Conservation (phyloP, 2,113 vertebrate genomes). For the Psilopsiagon aymara region DNA sequence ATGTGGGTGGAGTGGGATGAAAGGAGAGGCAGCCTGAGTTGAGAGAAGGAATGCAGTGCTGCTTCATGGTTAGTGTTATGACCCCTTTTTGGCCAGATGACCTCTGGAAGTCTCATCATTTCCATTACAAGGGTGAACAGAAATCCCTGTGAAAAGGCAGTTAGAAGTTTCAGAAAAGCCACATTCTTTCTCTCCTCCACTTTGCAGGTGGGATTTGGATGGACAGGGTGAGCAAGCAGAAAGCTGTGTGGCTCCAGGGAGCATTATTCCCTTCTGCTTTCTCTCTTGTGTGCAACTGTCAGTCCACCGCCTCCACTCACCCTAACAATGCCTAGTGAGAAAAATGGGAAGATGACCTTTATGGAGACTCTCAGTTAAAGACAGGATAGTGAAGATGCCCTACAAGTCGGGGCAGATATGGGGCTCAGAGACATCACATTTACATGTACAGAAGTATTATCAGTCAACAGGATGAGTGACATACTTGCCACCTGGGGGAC, state of each 20-base stretch:
- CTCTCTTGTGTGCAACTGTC: background rate
- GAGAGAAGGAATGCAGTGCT: background rate
- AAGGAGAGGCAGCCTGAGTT: background rate
- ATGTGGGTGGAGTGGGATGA: background rate
- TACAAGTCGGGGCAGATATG: background rate
- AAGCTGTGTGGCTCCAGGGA: background rate
- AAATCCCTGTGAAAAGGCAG: background rate
- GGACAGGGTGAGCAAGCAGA: background rate
- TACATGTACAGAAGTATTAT: background rate
- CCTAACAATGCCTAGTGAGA: background rate
- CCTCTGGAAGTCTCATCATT: background rate
- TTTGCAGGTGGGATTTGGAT: background rate
- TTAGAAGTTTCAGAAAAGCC: background rate
- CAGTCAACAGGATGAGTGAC: background rate
- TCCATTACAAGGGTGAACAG: background rate
- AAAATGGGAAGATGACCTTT: background rate
- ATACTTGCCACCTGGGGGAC: background rate
- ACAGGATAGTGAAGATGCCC: background rate
- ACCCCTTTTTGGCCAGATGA: background rate
- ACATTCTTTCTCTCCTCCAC: background rate
- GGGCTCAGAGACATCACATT: background rate
- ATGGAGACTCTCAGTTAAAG: background rate
- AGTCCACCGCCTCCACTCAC: background rate
- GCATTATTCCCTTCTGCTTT: background rate
- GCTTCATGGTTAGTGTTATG: background rate